These are phyloP conservation scores for Clamator glandarius DNA, from an alignment of 2,797 vertebrate species.

Conservation along the genomic window DNA sequence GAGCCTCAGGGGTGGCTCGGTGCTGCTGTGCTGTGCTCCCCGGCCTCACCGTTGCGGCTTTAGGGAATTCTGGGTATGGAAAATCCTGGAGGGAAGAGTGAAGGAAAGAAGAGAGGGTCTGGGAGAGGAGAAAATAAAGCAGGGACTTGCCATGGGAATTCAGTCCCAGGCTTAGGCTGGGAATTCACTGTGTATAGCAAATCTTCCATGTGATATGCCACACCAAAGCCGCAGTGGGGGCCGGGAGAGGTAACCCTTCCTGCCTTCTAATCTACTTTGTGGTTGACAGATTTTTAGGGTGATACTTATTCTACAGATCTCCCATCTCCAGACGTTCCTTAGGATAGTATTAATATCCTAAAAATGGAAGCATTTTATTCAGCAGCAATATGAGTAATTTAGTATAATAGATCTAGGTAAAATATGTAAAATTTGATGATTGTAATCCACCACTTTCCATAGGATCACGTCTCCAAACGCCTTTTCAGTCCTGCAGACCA, in stretches of 20 bases:
- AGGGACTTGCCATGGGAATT: background rate
- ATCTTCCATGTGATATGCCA: background rate
- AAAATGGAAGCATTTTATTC: background rate
- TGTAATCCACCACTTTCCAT: background rate
- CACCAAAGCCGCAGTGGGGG: accelerated
- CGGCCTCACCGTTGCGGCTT: background rate
- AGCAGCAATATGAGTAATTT: background rate
- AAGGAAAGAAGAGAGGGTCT: background rate
- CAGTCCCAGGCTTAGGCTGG: background rate
- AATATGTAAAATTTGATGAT: accelerated
- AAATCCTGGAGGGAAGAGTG: background rate
- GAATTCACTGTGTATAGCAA: accelerated
- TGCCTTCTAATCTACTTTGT: background rate
- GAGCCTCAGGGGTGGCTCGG: background rate
- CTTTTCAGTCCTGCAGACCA: background rate
- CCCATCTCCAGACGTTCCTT: background rate
- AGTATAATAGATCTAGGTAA: background rate
- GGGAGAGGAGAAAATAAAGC: background rate
- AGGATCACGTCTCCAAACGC: background rate
- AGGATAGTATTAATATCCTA: background rate
- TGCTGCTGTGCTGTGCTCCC: background rate
- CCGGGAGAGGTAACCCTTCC: background rate
- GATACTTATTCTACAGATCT: background rate
- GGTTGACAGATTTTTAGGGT: background rate
- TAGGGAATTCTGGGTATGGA: background rate